A percentile compares a stretch with the other conserved stretches of the same genome.
These are phyloP conservation scores for Zosterops hypoxanthus DNA, from an alignment of 2,113 vertebrate species.

Conservation along the genomic window DNA sequence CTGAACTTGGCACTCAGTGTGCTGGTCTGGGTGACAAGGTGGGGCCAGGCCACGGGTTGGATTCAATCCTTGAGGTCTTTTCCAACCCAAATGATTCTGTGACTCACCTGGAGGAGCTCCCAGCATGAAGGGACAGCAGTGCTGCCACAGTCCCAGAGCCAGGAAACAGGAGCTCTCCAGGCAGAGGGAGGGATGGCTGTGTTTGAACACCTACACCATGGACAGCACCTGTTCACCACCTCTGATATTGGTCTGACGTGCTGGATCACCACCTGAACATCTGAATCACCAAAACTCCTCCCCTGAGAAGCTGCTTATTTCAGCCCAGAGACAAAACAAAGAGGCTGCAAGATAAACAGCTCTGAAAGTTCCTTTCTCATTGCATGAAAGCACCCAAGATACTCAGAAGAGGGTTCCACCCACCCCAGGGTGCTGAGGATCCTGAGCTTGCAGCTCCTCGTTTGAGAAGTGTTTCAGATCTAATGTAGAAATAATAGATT, in stretches of 20 bases:
- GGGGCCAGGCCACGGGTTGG: background rate
- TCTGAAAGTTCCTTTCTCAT: background rate
- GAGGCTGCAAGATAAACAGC: background rate
- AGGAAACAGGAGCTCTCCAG: background rate
- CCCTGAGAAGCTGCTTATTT: background rate
- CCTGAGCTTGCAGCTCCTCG: background rate
- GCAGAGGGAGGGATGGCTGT: background rate
- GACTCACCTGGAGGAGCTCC: background rate
- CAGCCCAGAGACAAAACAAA: background rate
- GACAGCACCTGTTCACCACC: background rate
- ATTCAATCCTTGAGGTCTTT: background rate
- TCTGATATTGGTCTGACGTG: background rate
- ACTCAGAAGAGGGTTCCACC: background rate
- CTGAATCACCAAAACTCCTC: background rate
- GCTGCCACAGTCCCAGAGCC: background rate
- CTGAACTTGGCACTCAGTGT: too few species aligned
- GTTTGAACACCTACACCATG: background rate
- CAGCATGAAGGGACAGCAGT: background rate
- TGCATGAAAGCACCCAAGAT: background rate
- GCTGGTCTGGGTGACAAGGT: background rate
- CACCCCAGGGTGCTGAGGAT: background rate
- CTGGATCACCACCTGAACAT: background rate
- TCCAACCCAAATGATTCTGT: background rate
- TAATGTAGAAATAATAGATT: constrained; percentile 70
- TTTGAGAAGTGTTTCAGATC: constrained; percentile 63